phyloP scores from a whole-genome alignment of 2,797 vertebrate genomes.

The Fringilla coelebs region DNA sequence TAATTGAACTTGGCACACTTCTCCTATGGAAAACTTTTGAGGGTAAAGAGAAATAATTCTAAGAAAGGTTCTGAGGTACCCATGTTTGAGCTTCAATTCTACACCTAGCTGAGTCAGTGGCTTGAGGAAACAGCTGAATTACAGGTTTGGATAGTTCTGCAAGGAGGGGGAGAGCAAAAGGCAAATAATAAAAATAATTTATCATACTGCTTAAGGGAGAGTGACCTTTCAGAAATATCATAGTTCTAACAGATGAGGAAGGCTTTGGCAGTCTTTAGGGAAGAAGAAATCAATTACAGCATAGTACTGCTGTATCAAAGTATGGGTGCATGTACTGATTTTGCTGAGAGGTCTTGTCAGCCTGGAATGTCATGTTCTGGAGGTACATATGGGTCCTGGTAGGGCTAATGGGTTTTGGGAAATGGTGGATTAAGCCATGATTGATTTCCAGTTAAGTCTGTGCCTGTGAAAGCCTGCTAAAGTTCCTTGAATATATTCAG shows the following conservation, averaged over 20 bases:
- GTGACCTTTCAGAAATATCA: slow-evolving; percentile 30
- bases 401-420: not conserved
- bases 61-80: not conserved
- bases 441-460: not conserved
- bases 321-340: not conserved
- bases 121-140: not conserved
- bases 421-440: not conserved
- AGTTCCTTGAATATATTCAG: not conserved
- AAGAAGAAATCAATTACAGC: not conserved
- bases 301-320: not conserved
- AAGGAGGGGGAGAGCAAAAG: not conserved
- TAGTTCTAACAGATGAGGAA: slow-evolving; percentile 13
- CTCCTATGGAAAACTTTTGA: not conserved
- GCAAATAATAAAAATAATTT: slow-evolving; percentile 25
- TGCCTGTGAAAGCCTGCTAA: not conserved
- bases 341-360: not conserved
- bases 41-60: not conserved
- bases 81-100: not conserved
- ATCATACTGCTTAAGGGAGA: slow-evolving; percentile 3
- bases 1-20: not conserved
- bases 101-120: not conserved
- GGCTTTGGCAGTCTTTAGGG: not conserved
- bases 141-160: not conserved
- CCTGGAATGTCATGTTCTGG: not conserved
- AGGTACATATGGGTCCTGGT: not conserved